phyloP scores from a whole-genome alignment of 2,797 vertebrate species.

The Microctenopoma lineatum region DNA sequence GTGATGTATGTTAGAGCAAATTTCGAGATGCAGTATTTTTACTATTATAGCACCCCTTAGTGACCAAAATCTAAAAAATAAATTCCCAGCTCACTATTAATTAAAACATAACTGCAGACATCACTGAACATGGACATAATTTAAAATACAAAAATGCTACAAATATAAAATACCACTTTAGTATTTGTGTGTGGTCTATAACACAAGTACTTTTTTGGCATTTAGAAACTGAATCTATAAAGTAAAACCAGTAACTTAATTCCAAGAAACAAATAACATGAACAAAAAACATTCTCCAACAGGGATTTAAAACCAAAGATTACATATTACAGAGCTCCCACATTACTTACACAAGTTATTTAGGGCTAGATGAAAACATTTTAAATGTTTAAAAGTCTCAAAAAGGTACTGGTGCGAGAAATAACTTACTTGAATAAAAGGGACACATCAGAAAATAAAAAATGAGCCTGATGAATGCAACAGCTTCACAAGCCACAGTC shows the following conservation, averaged over 20 bases:
- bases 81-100: background rate
- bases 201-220: background rate
- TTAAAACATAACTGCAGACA: constrained; percentile 12
- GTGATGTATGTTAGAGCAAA: constrained; percentile 19
- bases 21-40: constrained; percentile 21
- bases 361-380: background rate
- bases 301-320: background rate
- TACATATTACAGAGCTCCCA: background rate
- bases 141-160: background rate
- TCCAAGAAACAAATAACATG: background rate
- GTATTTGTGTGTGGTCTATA: background rate
- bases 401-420: background rate
- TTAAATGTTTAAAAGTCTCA: background rate
- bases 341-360: constrained; percentile 10
- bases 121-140: background rate
- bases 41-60: background rate
- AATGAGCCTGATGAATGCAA: background rate
- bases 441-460: background rate
- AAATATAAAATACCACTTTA: background rate
- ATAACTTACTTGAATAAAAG: constrained; percentile 1
- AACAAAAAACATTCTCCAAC: background rate
- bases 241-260: background rate
- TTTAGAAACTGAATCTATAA: background rate
- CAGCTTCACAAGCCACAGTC: background rate
- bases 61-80: background rate